phyloP scores from a whole-genome alignment of 92 coral and sea anemone species.

The Siderastrea radians region DNA sequence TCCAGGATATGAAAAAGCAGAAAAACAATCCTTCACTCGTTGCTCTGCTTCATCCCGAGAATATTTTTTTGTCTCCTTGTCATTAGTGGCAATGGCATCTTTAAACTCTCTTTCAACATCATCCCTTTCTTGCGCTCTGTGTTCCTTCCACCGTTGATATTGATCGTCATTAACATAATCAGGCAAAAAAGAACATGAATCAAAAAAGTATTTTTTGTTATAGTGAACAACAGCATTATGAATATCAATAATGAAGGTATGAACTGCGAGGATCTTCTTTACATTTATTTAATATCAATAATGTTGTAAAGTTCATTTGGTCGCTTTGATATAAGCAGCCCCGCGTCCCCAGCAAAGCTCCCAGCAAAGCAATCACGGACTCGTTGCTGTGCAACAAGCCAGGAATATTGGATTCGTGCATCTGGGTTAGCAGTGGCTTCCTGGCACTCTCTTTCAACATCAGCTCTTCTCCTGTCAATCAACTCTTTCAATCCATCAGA shows the following conservation, averaged over 20 bases:
- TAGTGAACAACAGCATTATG: background rate
- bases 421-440: slow-evolving; percentile 2
- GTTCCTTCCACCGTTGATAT: too few relatives aligned
- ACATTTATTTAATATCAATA: too few relatives aligned
- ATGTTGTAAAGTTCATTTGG: background rate
- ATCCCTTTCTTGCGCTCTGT: background rate
- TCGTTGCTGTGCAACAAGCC: slow-evolving; percentile 29
- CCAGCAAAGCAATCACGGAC: slow-evolving; percentile 29
- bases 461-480: slow-evolving; percentile 7
- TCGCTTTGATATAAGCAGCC: background rate
- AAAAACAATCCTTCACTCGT: background rate
- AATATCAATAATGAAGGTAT: too few relatives aligned
- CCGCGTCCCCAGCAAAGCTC: background rate
- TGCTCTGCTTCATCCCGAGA: background rate
- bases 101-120: too few relatives aligned
- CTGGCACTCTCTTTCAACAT: background rate
- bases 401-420: background rate
- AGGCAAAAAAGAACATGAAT: too few relatives aligned
- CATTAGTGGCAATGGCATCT: too few relatives aligned
- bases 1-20: background rate
- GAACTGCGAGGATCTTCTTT: too few relatives aligned
- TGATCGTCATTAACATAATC: too few relatives aligned
- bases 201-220: background rate
- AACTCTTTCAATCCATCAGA: background rate
- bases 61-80: background rate